These are phyloP conservation scores for Dynastes maya DNA, from an alignment of 2,888 invertebrate genomes.

Conservation along the genomic window DNA sequence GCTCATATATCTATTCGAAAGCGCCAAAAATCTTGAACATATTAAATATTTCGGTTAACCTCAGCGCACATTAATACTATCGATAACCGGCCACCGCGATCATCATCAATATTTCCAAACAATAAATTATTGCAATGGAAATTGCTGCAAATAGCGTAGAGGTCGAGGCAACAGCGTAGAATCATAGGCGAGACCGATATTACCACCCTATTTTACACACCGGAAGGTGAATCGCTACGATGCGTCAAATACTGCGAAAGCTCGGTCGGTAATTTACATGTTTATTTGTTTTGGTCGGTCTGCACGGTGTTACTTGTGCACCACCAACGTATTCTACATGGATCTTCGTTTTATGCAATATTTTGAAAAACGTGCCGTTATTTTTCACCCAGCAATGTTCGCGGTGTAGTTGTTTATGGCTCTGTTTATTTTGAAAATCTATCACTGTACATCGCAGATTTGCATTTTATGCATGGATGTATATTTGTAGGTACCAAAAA, in stretches of 20 bases:
- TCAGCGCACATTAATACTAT: slow-evolving; percentile 14
- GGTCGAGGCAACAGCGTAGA: background rate
- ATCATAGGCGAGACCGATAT: slow-evolving; percentile 48
- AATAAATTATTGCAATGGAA: slow-evolving; percentile 58
- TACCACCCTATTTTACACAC: slow-evolving; percentile 41
- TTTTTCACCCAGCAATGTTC: slow-evolving; percentile 1
- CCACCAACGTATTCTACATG: slow-evolving; percentile 1
- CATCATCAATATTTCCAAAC: slow-evolving; percentile 57
- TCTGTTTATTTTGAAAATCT: slow-evolving; percentile 3
- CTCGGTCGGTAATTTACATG: slow-evolving; percentile 46
- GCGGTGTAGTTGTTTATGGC: background rate
- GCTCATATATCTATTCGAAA: background rate
- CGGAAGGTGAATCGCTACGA: slow-evolving; percentile 47
- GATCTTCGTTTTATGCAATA: background rate
- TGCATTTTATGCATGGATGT: background rate
- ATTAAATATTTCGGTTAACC: slow-evolving; percentile 29
- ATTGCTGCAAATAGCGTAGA: slow-evolving; percentile 52
- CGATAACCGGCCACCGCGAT: slow-evolving; percentile 37
- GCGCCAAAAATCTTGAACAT: slow-evolving; percentile 14
- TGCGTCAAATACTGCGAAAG: slow-evolving; percentile 46
- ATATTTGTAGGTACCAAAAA: background rate
- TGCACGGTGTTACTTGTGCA: background rate
- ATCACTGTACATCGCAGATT: background rate
- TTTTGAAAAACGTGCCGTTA: background rate
- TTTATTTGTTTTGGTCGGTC: slow-evolving; percentile 43